Evolutionary conservation across 1,140 invertebrate species (phyloP).

Genomic region (Helicoverpa zea): DNA sequence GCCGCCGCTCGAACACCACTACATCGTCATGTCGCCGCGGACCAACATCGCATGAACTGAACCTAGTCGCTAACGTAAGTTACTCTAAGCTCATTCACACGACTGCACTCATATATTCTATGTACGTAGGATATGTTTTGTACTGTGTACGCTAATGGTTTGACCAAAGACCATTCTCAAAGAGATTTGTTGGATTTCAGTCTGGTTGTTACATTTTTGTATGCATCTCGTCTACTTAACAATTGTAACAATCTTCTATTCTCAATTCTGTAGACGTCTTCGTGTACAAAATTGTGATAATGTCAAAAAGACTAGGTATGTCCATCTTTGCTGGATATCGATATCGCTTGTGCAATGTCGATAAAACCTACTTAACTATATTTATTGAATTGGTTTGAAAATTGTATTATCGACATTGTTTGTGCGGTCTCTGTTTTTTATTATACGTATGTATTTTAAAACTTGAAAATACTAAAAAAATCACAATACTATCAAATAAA

Average conservation of each 20-base stretch:
- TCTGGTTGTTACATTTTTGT: slow-evolving; percentile 6
- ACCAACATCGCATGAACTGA: slow-evolving; percentile 70
- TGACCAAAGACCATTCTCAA: slow-evolving; percentile 24
- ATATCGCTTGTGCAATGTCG: background rate
- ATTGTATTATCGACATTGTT: slow-evolving; percentile 14
- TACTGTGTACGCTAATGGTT: background rate
- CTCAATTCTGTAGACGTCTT: background rate
- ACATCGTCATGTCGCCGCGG: slow-evolving; percentile 79
- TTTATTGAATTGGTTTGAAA: slow-evolving; percentile 1
- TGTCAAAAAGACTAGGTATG: background rate
- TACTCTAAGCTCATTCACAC: slow-evolving; percentile 21
- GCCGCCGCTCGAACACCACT: slow-evolving; percentile 71
- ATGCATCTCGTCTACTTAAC: background rate
- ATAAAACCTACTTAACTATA: slow-evolving; percentile 7
- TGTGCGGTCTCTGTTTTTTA: background rate
- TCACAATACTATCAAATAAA: background rate
- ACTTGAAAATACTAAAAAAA: background rate
- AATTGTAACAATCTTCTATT: no score
- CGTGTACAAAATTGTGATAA: background rate
- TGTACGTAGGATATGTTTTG: slow-evolving; percentile 21
- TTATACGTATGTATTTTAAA: background rate
- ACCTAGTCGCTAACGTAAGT: slow-evolving; percentile 29
- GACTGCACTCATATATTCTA: slow-evolving; percentile 5
- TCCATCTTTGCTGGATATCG: background rate
- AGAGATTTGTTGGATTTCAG: slow-evolving; percentile 23